A percentile compares a stretch with the other conserved stretches of the same genome.
These are phyloP conservation scores for Trachelipus rathkii DNA, from an alignment of 1,140 invertebrate species.

Conservation along the genomic window DNA sequence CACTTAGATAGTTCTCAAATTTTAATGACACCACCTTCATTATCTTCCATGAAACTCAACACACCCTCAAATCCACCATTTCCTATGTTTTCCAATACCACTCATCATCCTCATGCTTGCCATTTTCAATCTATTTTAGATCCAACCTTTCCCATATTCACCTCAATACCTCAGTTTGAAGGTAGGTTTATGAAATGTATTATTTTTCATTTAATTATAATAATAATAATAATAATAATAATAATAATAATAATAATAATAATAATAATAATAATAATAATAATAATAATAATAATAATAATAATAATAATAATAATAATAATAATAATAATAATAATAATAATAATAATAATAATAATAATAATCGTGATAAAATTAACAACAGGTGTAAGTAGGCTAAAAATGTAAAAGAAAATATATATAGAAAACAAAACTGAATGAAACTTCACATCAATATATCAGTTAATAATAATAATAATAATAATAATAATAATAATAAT, in stretches of 20 bases:
- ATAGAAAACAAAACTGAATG: no score
- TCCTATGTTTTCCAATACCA: not conserved
- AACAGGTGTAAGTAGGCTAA: no score
- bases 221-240: constrained; percentile 15
- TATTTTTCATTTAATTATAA: not conserved
- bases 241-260: no score
- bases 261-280: not conserved
- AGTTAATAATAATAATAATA: no score
- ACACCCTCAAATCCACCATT: not conserved
- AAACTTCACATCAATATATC: no score
- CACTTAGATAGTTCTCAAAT: constrained; percentile 4
- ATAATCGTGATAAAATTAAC: no score
- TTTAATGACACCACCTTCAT: not conserved
- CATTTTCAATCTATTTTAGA: constrained; percentile 1
- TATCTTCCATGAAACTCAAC: not conserved
- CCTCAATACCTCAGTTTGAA: not conserved
- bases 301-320: no score
- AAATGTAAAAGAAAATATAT: no score
- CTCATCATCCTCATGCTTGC: not conserved
- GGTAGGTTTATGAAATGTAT: not conserved
- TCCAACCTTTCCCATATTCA: not conserved
- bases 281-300: not conserved
- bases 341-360: no score
- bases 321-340: no score
- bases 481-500: no score